Evolutionary conservation across 2,888 invertebrate genomes (phyloP), one percentile per base, ranked within the genome.

Genomic region (Dicycla oo): DNA sequence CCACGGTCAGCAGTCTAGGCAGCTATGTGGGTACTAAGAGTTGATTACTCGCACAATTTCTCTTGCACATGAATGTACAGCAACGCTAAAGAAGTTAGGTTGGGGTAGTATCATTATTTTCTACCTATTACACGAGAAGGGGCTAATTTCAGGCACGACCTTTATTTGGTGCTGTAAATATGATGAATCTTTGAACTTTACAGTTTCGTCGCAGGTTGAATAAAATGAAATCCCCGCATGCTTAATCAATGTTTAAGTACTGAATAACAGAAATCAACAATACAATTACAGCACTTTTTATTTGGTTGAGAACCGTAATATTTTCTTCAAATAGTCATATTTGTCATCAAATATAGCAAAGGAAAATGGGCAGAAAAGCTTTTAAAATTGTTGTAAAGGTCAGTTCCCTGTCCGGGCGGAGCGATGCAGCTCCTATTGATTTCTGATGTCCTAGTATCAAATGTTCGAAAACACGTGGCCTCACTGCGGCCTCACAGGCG

Each of bases 381-480:
- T 38, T 26, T 5, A 58, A 53, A 23, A 40, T 15, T 20, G 23
- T 53, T 58, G 40, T 64, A 10, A 20, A 57, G 56, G 58, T 67
- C 38, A 66, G 58, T 63, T 54, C 30, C 7, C 13, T 30, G 13
- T 23, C 30, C 7, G 13, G 20, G 45, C 26, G 11, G 40, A 30
- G 15, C 34, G 20, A 49, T 49, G 49, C 34, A 60, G 6, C 43
- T 54, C 18, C 38, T 58, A 26, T 45, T 57, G 18, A 43, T 34
- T 53, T 49, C 43, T 68, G 75, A 61, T 65, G 11, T 6, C 58
- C 79, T 74, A 69, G 74, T 78, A 66, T 13, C 3, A 5, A n/a
- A 26, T 8, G 62, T 54, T 54, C 23, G 40, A 57, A 69, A 78
- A 56, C 69, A 74, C 58, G 66, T 78, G 74, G 51, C 68, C 43